Conservation (phyloP, 1,140 invertebrate genomes). For the Drosophila lacertosa region DNA sequence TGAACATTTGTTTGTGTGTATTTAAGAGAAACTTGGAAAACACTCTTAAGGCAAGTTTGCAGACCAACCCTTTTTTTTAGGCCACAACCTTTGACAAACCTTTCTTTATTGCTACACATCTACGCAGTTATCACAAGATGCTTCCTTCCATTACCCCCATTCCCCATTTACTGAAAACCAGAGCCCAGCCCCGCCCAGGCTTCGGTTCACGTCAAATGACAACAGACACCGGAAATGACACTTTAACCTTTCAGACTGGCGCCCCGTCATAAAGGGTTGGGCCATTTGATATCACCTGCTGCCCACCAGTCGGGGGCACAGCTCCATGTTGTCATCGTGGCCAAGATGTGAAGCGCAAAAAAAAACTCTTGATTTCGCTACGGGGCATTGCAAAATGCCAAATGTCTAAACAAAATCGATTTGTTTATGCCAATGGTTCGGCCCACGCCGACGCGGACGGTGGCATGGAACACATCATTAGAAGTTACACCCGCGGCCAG, state of each 20-base stretch:
- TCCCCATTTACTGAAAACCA: not conserved
- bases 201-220: not conserved
- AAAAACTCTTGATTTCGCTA: slow-evolving; percentile 15
- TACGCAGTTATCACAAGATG: slow-evolving; percentile 37
- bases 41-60: slow-evolving; percentile 29
- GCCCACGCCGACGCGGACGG: slow-evolving; percentile 25
- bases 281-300: slow-evolving; percentile 12
- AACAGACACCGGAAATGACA: slow-evolving; percentile 35
- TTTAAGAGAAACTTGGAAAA: too few species aligned
- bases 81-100: slow-evolving; percentile 20
- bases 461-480: slow-evolving; percentile 59
- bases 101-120: slow-evolving; percentile 17
- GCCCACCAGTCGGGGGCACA: slow-evolving; percentile 10
- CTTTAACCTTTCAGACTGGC: slow-evolving; percentile 44
- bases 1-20: not conserved
- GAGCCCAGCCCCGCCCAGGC: slow-evolving; percentile 20
- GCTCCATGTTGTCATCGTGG: slow-evolving; percentile 32
- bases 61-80: slow-evolving; percentile 2
- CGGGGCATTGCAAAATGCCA: slow-evolving; percentile 51
- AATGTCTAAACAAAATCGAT: slow-evolving; percentile 67
- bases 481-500: slow-evolving; percentile 27
- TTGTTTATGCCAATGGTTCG: slow-evolving; percentile 60
- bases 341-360: slow-evolving; percentile 26
- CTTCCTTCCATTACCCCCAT: slow-evolving; percentile 12
- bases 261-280: slow-evolving; percentile 42